These are phyloP conservation scores for Sialia sialis DNA, from an alignment of 2,113 vertebrate genomes.

Conservation along the genomic window DNA sequence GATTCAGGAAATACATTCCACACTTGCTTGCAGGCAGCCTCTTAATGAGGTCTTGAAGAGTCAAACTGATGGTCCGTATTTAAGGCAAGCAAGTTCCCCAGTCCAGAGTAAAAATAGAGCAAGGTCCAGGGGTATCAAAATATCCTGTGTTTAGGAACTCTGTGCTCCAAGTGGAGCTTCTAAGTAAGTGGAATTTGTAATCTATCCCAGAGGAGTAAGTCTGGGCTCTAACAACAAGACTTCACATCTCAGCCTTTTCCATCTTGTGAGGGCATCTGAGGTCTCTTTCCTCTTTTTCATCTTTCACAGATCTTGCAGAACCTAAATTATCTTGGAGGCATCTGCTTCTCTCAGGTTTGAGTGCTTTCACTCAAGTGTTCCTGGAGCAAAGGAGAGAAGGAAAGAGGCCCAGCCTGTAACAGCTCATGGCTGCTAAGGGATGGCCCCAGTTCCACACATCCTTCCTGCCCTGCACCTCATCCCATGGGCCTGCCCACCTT, in stretches of 20 bases:
- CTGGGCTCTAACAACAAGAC: background rate
- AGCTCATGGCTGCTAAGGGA: background rate
- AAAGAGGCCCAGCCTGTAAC: background rate
- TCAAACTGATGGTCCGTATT: background rate
- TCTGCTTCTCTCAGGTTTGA: background rate
- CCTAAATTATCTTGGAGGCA: background rate
- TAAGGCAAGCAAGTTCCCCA: background rate
- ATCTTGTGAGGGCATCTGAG: background rate
- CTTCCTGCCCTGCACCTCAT: background rate
- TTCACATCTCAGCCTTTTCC: background rate
- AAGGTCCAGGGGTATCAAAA: background rate
- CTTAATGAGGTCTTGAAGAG: background rate
- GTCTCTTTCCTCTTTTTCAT: background rate
- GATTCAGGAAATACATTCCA: background rate
- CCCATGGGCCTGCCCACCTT: background rate
- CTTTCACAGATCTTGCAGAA: background rate
- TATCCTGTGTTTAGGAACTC: background rate
- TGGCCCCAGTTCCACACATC: background rate
- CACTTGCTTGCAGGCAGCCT: background rate
- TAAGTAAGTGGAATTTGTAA: background rate
- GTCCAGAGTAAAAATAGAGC: background rate
- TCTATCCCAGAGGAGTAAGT: background rate
- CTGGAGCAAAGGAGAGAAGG: background rate
- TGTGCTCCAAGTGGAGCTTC: background rate
- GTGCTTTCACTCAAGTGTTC: background rate